Conservation (phyloP, 2,113 vertebrate genomes). For the Cephalopterus ornatus region DNA sequence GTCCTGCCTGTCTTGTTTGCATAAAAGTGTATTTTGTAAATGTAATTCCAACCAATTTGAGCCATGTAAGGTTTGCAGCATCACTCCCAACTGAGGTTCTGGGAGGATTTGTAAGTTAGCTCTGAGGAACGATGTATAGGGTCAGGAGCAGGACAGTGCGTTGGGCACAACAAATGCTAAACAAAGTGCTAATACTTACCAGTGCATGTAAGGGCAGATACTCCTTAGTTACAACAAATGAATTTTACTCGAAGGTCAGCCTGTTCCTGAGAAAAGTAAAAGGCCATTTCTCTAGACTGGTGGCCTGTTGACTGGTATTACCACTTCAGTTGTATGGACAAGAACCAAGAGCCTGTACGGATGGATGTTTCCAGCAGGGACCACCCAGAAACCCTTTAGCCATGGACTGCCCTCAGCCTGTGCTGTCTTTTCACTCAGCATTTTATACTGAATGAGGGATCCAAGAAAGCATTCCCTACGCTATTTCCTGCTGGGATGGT, state of each 20-base stretch:
- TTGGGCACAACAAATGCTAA: neutral
- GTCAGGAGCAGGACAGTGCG: neutral
- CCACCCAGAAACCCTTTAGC: neutral
- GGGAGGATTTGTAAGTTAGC: neutral
- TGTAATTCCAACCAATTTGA: neutral
- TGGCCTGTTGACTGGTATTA: neutral
- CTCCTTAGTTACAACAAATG: neutral
- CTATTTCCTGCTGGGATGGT: neutral
- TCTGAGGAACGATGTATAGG: neutral
- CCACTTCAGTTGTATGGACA: neutral
- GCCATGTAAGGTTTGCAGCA: neutral
- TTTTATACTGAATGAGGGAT: neutral
- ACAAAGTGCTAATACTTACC: rapidly evolving
- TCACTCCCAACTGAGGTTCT: neutral
- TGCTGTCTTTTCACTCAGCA: neutral
- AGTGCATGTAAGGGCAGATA: neutral
- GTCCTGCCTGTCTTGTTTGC: neutral
- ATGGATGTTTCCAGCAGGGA: neutral
- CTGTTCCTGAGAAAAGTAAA: neutral
- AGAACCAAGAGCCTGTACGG: rapidly evolving
- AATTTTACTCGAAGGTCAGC: neutral
- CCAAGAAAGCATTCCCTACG: neutral
- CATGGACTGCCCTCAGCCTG: neutral
- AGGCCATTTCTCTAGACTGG: neutral
- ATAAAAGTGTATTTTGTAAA: neutral